Evolutionary conservation across 2,113 vertebrate genomes (phyloP), one percentile per base, ranked within the genome.

Genomic region (Setophaga coronata): DNA sequence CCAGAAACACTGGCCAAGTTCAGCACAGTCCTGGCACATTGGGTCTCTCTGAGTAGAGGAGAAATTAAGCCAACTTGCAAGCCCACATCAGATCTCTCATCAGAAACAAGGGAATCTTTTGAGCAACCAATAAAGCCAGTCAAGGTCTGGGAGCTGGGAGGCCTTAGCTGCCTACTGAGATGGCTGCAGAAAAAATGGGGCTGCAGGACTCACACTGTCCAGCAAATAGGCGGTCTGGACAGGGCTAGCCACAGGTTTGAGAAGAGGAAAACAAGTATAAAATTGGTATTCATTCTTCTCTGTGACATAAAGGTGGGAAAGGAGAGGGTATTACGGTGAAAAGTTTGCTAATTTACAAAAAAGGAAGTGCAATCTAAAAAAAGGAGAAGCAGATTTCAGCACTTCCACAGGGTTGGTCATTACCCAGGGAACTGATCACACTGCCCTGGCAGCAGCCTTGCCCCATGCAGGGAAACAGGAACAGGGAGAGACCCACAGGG

Each of bases 21-120:
- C 70, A 71, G 45, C 34, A 73, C 0, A 1, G 81, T 26, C 8
- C 34, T 5, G 1, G 25, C 42, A 69, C 14, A 1, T 5, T 29
- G 38, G 2, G 23, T 36, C 1, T 66, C 69, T 79, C 33, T 18
- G 13, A 3, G n/a, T 3, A 89, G 67, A 43, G 31, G 8, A 57
- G 14, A 88, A 85, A 83, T 69, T 12, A 79, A 31, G 11, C 13
- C 58, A 56, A 29, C 10, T 53, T 57, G 18, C 26, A 92, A 86
- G 43, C 15, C 58, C 24, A 8, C 47, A 60, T 45, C 36, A 82
- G n/a, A 38, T 65, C 48, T 26, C 23, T 51, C 45, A 40, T 14
- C 42, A 86, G 54, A 53, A 76, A 66, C 18, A 25, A 69, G 15
- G n/a, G 34, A 18, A 14, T 61, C 62, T 77, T 38, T 50, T 51